These are phyloP conservation scores for Rattus rattus DNA, from an alignment of 2,113 vertebrate species.

Conservation along the genomic window DNA sequence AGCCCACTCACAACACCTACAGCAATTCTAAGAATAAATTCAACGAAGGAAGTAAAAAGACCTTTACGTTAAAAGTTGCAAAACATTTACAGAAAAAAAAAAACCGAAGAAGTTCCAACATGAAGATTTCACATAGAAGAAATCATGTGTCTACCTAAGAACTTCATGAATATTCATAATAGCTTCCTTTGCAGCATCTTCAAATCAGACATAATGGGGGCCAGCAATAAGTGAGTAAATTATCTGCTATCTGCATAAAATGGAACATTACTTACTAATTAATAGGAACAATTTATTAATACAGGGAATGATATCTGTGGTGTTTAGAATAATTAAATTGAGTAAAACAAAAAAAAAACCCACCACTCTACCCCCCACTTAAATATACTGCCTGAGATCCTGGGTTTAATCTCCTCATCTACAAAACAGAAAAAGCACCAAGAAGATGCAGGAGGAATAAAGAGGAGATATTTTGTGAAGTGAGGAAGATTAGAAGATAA, in stretches of 20 bases:
- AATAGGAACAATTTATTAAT: neutral
- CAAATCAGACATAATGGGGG: neutral
- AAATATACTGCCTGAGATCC: neutral
- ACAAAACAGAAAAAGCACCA: neutral
- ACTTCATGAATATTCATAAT: neutral
- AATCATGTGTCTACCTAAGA: neutral
- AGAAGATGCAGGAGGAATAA: neutral
- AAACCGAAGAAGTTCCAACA: neutral
- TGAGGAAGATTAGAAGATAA: neutral
- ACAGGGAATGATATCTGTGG: neutral
- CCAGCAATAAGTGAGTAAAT: neutral
- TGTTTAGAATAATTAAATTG: neutral
- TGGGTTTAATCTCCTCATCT: neutral
- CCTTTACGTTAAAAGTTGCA: neutral
- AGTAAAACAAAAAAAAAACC: neutral
- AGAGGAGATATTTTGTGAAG: neutral
- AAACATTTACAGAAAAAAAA: neutral
- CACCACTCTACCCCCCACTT: no score
- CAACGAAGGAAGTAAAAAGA: neutral
- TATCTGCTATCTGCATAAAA: neutral
- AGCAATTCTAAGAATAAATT: neutral
- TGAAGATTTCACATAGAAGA: neutral
- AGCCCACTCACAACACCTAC: neutral
- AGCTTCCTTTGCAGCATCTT: neutral
- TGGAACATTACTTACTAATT: neutral